Base-by-base conservation (phyloP, 2,113 vertebrate species). In the Limanda limanda region DNA sequence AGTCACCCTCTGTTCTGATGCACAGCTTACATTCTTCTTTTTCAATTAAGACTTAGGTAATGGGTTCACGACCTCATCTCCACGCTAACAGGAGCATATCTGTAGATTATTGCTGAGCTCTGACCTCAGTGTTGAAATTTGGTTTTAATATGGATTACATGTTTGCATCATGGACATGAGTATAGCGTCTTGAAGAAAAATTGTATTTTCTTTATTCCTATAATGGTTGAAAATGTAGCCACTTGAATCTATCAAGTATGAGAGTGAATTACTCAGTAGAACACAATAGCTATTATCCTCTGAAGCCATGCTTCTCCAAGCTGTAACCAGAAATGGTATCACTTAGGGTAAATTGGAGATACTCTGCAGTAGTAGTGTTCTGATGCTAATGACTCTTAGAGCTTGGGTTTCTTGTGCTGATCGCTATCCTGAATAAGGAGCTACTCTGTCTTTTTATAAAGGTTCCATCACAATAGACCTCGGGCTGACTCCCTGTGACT, bases 401-500 rank as follows among this genome's bases (percentile, higher is more conserved):
- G 65, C 55, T 74, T 51, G 57, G 31, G 48, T 61, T 61, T 67
- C 72, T 21, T 24, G 14, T 54, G 62, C 61, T n/a, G n/a, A n/a
- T n/a, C n/a, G 63, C 58, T 24, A 52, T 45, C 35, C 23, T 48
- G 35, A 64, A 56, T 37, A 69, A 56, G 21, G 21, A 60, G 18
- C 25, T 68, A 2, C 14, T 24, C 47, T 27, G 55, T 71, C 51
- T 74, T 70, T 56, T 81, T n/a, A n/a, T n/a, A n/a, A n/a, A 42
- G 56, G 64, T 51, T 68, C n/a, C 25, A 78, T 21, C 52, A 56
- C 61, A 27, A 63, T 54, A 79, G 68, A 79, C 76, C 20, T 40
- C 64, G 1, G 18, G n/a, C 59, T 66, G 17, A 45, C 25, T 40
- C 17, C 47, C 47, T 48, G 47, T 48, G 15, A 48, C 47, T 48